Percentiles rank a stretch among this genome's conserved stretches.
phyloP scores from a whole-genome alignment of 1,140 invertebrate species.

The Cydia strobilella region DNA sequence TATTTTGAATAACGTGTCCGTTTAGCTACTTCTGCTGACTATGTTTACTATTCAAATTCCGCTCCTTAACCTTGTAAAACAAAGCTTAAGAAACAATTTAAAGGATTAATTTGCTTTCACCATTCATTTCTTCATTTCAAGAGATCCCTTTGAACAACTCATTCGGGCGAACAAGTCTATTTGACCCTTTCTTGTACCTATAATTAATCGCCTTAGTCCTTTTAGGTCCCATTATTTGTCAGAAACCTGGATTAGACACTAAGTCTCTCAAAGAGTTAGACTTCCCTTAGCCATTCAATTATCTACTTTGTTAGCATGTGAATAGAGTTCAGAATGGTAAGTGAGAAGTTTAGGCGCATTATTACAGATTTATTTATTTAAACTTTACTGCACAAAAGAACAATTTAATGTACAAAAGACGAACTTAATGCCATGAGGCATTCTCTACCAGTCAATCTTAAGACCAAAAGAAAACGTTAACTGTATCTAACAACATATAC shows the following conservation, averaged over 20 bases:
- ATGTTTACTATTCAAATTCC: too few relatives aligned
- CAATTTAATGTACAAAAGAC: too few relatives aligned
- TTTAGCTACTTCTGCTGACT: too few relatives aligned
- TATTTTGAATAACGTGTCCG: too few relatives aligned
- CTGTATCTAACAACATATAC: too few relatives aligned
- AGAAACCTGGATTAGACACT: slow-evolving; percentile 10
- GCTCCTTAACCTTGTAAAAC: neutral
- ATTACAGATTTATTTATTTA: too few relatives aligned
- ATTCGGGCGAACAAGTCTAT: neutral
- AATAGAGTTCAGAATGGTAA: neutral
- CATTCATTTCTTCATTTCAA: neutral
- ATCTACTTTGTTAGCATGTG: neutral
- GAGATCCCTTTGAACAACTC: neutral
- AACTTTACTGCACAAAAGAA: too few relatives aligned
- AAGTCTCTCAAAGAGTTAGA: neutral
- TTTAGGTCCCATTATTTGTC: neutral
- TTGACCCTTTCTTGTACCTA: slow-evolving; percentile 6
- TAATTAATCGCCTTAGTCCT: slow-evolving; percentile 11
- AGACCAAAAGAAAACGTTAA: too few relatives aligned
- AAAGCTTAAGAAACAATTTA: neutral
- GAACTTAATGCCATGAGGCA: too few relatives aligned
- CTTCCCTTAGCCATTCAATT: neutral
- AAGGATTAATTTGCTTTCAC: neutral
- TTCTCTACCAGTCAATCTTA: too few relatives aligned
- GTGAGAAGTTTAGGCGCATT: neutral